Percentiles rank a stretch among this genome's conserved stretches.
phyloP scores from a whole-genome alignment of 2,113 vertebrate species.

The Cyprinodon tularosa region DNA sequence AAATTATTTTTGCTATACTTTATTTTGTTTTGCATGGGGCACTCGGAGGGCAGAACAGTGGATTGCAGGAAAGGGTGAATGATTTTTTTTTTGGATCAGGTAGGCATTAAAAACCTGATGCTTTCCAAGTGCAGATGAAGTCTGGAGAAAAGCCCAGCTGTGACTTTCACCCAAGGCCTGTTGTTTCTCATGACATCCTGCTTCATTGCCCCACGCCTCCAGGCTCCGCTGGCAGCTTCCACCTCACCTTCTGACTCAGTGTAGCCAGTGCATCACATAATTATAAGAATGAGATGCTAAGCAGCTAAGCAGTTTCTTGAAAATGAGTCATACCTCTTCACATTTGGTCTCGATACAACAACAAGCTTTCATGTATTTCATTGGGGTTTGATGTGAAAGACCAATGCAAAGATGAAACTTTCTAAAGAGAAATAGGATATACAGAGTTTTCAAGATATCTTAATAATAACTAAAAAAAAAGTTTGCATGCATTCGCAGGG shows the following conservation, averaged over 20 bases:
- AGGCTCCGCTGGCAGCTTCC: conserved; percentile 45
- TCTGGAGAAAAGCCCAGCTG: conserved; percentile 53
- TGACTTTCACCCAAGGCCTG: conserved; percentile 49
- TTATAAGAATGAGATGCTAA: conserved; percentile 43
- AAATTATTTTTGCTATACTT: conserved; percentile 62
- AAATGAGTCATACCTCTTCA: no score
- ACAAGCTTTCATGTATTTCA: no score
- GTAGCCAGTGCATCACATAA: conserved; percentile 42
- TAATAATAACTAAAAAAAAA: no score
- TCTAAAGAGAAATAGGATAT: no score
- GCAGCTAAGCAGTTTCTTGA: neutral
- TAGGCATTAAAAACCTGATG: conserved; percentile 54
- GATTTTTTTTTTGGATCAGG: conserved; percentile 49
- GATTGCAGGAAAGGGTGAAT: conserved; percentile 58
- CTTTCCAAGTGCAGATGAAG: conserved; percentile 57
- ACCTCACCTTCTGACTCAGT: conserved; percentile 58
- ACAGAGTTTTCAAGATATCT: no score
- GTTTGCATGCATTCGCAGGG: no score
- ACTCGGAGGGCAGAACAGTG: conserved; percentile 67
- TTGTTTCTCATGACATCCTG: conserved; percentile 35
- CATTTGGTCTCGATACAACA: no score
- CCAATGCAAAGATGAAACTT: no score
- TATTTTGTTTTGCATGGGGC: conserved; percentile 76
- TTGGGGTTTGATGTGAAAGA: no score
- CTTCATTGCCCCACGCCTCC: conserved; percentile 36